Conservation (phyloP, 2,113 vertebrate species). For the Myodes glareolus region DNA sequence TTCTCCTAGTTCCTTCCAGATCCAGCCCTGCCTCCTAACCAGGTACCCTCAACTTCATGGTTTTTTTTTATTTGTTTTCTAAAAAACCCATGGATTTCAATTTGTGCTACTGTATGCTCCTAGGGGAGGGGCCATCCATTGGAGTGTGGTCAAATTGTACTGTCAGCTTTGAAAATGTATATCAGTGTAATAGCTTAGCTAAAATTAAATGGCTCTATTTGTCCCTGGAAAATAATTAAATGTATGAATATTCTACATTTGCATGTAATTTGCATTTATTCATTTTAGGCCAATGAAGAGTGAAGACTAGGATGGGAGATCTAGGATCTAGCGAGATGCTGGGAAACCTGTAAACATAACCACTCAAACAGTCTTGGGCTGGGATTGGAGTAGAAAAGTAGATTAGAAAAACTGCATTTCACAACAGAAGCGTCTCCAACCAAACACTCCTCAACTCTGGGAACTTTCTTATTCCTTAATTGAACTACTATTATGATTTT, state of each 20-base stretch:
- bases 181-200: not conserved
- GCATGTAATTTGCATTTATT: slow-evolving; percentile 31
- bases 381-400: not conserved
- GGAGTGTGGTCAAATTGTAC: slow-evolving; percentile 34
- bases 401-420: not conserved
- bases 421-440: not conserved
- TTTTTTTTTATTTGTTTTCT: not conserved
- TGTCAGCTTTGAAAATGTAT: slow-evolving; percentile 38
- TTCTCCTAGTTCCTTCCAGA: not conserved
- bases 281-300: slow-evolving; percentile 2
- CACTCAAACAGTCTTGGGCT: not conserved
- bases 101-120: not conserved
- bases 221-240: slow-evolving; percentile 62
- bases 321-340: not conserved
- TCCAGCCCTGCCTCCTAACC: not conserved
- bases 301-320: not conserved
- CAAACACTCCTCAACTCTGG: not conserved
- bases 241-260: slow-evolving; percentile 52
- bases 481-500: not conserved
- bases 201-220: slow-evolving; percentile 47
- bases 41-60: not conserved
- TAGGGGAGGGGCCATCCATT: not conserved
- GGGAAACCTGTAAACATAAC: not conserved
- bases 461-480: not conserved
- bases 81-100: not conserved